Evolutionary conservation across 2,113 vertebrate species (phyloP).

Genomic region (Hyla sarda): DNA sequence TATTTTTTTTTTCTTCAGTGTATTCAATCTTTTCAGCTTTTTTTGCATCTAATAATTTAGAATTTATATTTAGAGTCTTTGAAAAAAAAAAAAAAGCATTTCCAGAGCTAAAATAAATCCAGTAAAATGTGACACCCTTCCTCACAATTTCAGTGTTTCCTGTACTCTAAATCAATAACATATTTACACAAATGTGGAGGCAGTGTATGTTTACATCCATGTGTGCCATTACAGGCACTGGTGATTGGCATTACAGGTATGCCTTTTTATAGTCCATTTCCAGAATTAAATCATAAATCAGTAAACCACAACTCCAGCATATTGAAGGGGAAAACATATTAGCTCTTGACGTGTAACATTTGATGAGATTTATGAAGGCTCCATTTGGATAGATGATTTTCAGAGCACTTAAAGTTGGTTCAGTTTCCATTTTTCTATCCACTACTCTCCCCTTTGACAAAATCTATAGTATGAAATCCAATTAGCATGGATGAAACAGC

Average conservation of each 20-base stretch:
- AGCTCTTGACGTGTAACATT: conserved; percentile 82
- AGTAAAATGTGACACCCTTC: background rate
- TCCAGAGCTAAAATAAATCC: background rate
- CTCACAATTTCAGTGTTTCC: background rate
- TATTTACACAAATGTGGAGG: conserved; percentile 62
- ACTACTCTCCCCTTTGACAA: conserved; percentile 53
- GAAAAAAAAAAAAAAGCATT: background rate
- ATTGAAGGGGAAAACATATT: conserved; percentile 73
- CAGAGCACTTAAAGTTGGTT: conserved; percentile 82
- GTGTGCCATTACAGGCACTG: conserved; percentile 70
- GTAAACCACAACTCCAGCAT: conserved; percentile 75
- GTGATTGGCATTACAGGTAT: conserved; percentile 78
- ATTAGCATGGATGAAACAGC: background rate
- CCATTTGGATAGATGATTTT: conserved; percentile 83
- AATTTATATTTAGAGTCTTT: background rate
- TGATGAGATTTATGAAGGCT: conserved; percentile 82
- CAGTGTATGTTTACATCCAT: conserved; percentile 71
- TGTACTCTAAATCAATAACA: conserved; percentile 61
- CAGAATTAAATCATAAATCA: conserved; percentile 87
- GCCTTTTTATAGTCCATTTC: conserved; percentile 84
- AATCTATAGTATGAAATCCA: background rate
- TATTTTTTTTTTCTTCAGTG: background rate
- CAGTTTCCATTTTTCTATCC: conserved; percentile 74
- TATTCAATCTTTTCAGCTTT: background rate
- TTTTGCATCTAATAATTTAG: background rate